Evolutionary conservation across 2,888 invertebrate genomes (phyloP).

Genomic region (Euplagia quadripunctaria): DNA sequence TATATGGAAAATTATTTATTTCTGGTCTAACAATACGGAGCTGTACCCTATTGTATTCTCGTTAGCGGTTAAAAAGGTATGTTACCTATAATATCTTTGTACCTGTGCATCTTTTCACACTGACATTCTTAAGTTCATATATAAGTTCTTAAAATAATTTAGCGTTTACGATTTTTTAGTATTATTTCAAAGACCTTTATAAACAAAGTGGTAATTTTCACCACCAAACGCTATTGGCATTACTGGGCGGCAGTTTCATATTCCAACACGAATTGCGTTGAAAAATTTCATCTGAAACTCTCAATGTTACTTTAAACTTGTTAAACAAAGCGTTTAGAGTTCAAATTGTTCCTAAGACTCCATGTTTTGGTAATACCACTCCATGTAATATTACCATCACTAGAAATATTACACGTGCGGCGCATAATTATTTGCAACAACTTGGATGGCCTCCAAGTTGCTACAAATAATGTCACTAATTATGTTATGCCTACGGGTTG

Average conservation of each 20-base stretch:
- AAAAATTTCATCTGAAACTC: background rate
- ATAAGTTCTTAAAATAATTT: background rate
- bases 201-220: background rate
- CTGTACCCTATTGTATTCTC: constrained; percentile 70
- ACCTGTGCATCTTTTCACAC: too few relatives aligned
- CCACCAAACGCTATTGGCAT: background rate
- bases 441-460: constrained; percentile 7
- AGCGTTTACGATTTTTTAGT: background rate
- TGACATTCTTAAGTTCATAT: too few relatives aligned
- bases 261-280: too few relatives aligned
- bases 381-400: background rate
- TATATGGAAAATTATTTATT: constrained; percentile 79
- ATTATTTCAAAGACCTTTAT: background rate
- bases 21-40: constrained; percentile 72
- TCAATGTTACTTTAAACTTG: background rate
- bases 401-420: constrained; percentile 25
- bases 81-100: background rate
- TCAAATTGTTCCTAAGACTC: background rate
- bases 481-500: background rate
- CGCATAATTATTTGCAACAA: constrained; percentile 7
- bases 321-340: background rate
- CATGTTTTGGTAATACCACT: background rate
- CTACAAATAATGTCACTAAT: constrained; percentile 11
- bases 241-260: background rate
- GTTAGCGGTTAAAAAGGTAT: constrained; percentile 61